Conservation (phyloP, 2,888 invertebrate genomes). For the Daptonema setosum region DNA sequence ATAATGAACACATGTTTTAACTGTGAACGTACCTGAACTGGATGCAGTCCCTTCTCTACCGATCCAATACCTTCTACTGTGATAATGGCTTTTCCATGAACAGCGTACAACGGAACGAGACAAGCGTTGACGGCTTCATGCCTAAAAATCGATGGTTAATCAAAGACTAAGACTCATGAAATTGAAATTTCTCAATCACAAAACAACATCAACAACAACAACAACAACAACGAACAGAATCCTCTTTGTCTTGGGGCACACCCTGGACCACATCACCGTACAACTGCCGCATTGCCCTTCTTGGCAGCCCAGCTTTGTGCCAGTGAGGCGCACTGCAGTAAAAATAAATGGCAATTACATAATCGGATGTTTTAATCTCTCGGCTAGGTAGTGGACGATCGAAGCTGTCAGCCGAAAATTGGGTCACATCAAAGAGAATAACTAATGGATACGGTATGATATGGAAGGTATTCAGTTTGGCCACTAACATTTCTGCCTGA, state of each 20-base stretch:
- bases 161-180: neutral
- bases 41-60: neutral
- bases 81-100: slow-evolving; percentile 68
- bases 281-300: slow-evolving; percentile 89
- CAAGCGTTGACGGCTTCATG: slow-evolving; percentile 53
- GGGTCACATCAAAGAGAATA: no score
- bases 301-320: slow-evolving; percentile 77
- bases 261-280: slow-evolving; percentile 54
- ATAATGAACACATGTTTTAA: no score
- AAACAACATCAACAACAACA: neutral
- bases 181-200: neutral
- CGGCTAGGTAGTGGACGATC: neutral
- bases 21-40: no score
- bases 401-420: no score
- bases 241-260: neutral
- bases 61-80: slow-evolving; percentile 62
- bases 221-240: neutral
- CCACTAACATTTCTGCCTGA: slow-evolving; percentile 45
- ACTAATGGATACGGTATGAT: no score
- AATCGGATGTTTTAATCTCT: neutral
- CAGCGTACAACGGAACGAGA: slow-evolving; percentile 57
- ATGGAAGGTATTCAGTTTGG: no score
- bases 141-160: no score
- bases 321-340: slow-evolving; percentile 45
- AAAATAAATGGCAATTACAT: neutral